phyloP scores from a whole-genome alignment of 2,888 invertebrate species.

The Pseudoips prasinana region DNA sequence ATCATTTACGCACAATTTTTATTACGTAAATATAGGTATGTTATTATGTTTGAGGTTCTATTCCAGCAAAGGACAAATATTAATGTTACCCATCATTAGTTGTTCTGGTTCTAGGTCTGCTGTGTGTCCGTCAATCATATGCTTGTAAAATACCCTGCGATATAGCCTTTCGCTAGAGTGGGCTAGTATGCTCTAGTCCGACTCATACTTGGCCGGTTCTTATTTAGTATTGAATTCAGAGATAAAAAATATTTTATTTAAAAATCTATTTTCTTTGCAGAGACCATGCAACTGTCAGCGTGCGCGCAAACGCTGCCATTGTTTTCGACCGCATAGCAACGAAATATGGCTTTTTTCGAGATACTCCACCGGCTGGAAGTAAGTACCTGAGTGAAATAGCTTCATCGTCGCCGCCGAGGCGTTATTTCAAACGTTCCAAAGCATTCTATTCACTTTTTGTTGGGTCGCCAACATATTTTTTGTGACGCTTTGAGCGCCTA shows the following conservation, averaged over 20 bases:
- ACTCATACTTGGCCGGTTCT: conserved; percentile 5
- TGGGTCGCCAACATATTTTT: conserved; percentile 35
- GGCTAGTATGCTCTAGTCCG: too few species aligned
- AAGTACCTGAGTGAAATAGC: conserved; percentile 50
- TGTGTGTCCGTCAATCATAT: too few species aligned
- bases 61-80: too few species aligned
- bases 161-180: conserved; percentile 2
- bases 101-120: too few species aligned
- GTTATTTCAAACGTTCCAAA: conserved; percentile 40
- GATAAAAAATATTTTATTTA: conserved; percentile 6
- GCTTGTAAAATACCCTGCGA: too few species aligned
- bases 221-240: conserved; percentile 4
- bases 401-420: conserved; percentile 11
- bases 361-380: conserved; percentile 98
- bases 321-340: conserved; percentile 94
- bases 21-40: too few species aligned
- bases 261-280: conserved; percentile 82
- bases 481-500: conserved; percentile 21
- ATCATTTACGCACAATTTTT: too few species aligned
- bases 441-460: conserved; percentile 47
- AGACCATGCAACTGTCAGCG: conserved; percentile 96
- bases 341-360: conserved; percentile 99
- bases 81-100: too few species aligned
- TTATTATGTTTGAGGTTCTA: too few species aligned
- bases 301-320: conserved; percentile 93